Evolutionary conservation across 1,140 invertebrate genomes (phyloP), one percentile per base, ranked within the genome.

Genomic region (Rhopalosiphum padi): DNA sequence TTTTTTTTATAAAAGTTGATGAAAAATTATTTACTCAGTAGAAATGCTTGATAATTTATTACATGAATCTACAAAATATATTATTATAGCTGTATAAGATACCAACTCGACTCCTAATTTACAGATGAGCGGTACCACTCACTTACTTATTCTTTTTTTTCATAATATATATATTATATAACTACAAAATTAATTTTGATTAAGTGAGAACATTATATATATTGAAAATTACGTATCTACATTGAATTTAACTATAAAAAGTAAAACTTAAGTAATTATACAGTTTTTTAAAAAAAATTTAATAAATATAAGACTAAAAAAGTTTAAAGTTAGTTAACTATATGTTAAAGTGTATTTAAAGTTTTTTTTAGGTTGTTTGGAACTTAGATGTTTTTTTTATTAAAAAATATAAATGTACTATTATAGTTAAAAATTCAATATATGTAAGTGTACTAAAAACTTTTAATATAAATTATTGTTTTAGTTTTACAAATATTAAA

Each of bases 401-500:
- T n/a, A 87, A 46, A 86, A 8, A 87, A 87, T 48, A 48, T 48
- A 87, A 41, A 51, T 88, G 46, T 35, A 48, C 43, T 48, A 68
- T n/a, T n/a, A 7, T 35, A 48, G 30, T 87, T 87, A 87, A 87
- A 48, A 48, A n/a, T 51, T 51, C 46, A 87, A 87, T 30, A 87
- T 48, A 87, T 87, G 35, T 87, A 35, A 1, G 5, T 87, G 30
- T 51, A 7, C 86, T 35, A 51, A 87, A n/a, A 88, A 88, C 86
- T 88, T 88, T 88, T 48, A 88, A 88, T 48, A 1, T 8, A 22
- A 87, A 87, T 87, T 21, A n/a, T 48, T 51, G 46, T 88, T 88
- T 48, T n/a, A 8, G 30, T 46, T 88, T 51, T 51, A 88, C 86
- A 48, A 88, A 88, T 88, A 88, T 88, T 88, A 48, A 51, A n/a